A percentile compares a stretch with the other conserved stretches of the same genome.
Evolutionary conservation across 2,113 vertebrate genomes (phyloP).

Genomic region (Heptranchias perlo): DNA sequence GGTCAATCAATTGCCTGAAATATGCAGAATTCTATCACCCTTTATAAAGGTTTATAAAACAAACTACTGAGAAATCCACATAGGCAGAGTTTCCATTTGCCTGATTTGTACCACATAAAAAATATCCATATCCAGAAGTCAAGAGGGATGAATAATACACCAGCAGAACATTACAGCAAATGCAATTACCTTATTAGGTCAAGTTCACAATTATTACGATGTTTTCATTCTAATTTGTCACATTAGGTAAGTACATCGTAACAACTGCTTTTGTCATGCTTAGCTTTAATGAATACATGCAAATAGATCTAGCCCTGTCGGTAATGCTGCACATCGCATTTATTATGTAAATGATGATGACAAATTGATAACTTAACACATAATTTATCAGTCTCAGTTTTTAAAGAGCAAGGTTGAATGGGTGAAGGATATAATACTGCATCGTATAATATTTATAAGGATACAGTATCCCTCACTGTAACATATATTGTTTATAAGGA

Average conservation of each 20-base stretch:
- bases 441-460: not conserved
- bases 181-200: not conserved
- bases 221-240: not conserved
- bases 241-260: not conserved
- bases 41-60: not conserved
- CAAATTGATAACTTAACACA: not conserved
- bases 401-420: not conserved
- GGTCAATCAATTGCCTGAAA: not conserved
- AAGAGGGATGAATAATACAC: not conserved
- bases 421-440: not conserved
- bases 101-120: not conserved
- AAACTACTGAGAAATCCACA: not conserved
- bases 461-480: not conserved
- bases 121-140: not conserved
- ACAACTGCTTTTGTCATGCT: not conserved
- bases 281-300: conserved; percentile 9
- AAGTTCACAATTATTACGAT: conserved; percentile 16
- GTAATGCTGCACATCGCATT: not conserved
- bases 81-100: not conserved
- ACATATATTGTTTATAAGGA: not conserved
- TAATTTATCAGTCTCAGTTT: not conserved
- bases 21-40: not conserved
- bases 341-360: conserved; percentile 2
- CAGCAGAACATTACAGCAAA: not conserved
- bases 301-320: not conserved